Evolutionary conservation across 2,797 vertebrate genomes (phyloP).

Genomic region (Rhincodon typus): DNA sequence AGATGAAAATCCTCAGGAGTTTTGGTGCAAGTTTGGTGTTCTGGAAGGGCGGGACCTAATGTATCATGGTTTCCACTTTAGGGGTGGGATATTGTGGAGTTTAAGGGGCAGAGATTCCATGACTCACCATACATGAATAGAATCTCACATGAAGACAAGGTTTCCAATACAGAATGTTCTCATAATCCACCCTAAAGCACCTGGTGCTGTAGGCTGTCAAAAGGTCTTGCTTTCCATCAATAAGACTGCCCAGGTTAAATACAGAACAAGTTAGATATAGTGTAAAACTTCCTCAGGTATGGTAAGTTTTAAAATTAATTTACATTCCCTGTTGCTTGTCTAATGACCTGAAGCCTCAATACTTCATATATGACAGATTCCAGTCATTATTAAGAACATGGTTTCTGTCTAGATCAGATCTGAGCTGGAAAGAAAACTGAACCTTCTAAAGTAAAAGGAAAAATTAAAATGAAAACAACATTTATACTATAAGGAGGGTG

Average conservation of each 20-base stretch:
- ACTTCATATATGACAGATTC: not conserved
- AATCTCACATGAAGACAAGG: not conserved
- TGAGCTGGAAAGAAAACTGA: no score
- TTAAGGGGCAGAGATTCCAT: not conserved
- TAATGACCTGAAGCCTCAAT: not conserved
- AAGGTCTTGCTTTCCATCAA: not conserved
- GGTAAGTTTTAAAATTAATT: not conserved
- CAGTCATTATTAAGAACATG: no score
- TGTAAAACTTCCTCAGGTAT: no score
- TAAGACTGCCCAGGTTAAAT: not conserved
- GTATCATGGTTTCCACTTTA: not conserved
- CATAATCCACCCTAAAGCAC: not conserved
- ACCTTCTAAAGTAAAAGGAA: no score
- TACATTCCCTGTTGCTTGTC: not conserved
- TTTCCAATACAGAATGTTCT: not conserved
- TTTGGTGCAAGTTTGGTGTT: not conserved
- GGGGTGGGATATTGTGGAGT: not conserved
- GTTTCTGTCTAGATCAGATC: no score
- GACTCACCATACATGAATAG: not conserved
- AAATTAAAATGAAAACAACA: no score
- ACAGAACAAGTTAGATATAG: not conserved
- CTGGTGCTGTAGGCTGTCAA: not conserved
- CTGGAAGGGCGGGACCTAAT: not conserved
- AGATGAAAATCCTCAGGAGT: not conserved
- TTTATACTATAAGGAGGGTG: no score